Percentiles rank a stretch among this genome's conserved stretches.
Conservation (phyloP, 2,888 invertebrate genomes). For the Aspidiotus destructor region DNA sequence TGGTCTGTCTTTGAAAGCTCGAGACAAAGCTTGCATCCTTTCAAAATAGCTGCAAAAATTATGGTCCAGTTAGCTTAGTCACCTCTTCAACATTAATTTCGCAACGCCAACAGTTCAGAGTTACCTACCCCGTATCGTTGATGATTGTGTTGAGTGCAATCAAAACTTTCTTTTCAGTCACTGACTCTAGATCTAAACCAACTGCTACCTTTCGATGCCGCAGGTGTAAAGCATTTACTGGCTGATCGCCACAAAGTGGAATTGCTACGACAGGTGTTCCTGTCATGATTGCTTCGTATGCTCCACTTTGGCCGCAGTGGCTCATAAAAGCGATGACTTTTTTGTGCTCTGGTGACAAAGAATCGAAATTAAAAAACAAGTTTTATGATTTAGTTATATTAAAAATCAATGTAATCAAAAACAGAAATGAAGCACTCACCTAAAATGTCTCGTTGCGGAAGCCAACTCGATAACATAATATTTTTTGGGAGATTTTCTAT, state of each 20-base stretch:
- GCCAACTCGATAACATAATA: too few relatives aligned
- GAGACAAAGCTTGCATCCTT: too few relatives aligned
- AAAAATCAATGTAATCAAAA: neutral
- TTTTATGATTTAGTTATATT: too few relatives aligned
- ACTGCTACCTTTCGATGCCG: neutral
- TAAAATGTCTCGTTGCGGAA: too few relatives aligned
- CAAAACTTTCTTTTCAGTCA: neutral
- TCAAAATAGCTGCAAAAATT: too few relatives aligned
- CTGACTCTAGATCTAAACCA: neutral
- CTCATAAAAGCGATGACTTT: constrained; percentile 18
- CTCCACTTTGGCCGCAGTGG: constrained; percentile 14
- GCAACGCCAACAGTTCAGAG: too few relatives aligned
- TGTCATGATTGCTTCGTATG: constrained; percentile 14
- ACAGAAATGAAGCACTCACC: too few relatives aligned
- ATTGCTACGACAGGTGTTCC: constrained; percentile 8
- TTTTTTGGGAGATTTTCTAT: too few relatives aligned
- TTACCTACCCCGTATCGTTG: constrained; percentile 1
- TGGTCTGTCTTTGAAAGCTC: too few relatives aligned
- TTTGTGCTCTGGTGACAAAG: constrained; percentile 3
- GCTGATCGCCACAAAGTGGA: constrained; percentile 10
- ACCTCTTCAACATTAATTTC: too few relatives aligned
- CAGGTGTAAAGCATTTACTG: neutral
- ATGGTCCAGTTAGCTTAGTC: too few relatives aligned
- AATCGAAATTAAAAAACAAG: too few relatives aligned
- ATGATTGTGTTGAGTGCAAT: constrained; percentile 9